Percentiles rank a stretch among this genome's conserved stretches.
Conservation (phyloP, 2,113 vertebrate species). For the Loxodonta africana region DNA sequence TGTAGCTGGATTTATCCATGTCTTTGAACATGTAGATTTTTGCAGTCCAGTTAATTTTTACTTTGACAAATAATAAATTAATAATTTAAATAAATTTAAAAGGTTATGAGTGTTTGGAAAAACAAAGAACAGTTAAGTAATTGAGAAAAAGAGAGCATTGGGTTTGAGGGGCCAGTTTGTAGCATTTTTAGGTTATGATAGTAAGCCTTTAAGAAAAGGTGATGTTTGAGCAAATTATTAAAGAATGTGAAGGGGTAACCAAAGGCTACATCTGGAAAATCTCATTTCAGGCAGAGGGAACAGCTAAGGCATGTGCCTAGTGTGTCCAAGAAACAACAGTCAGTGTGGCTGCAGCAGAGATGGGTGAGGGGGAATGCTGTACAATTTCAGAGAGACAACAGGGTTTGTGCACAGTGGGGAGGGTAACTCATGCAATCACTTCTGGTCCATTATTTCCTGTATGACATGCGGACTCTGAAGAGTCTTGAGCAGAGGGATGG, state of each 20-base stretch:
- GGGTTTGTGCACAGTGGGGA: rapidly evolving
- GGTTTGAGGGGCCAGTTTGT: background rate
- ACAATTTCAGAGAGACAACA: background rate
- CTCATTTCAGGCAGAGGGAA: background rate
- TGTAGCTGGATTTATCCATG: background rate
- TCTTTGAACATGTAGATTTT: background rate
- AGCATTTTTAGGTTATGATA: background rate
- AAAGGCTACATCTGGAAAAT: background rate
- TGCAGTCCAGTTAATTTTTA: background rate
- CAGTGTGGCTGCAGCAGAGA: too few species aligned
- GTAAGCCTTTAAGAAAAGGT: background rate
- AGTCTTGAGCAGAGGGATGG: background rate
- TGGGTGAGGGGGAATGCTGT: background rate
- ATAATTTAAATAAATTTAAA: background rate
- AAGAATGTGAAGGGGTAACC: background rate
- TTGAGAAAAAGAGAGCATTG: background rate
- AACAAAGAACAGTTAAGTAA: background rate
- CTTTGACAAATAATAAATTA: background rate
- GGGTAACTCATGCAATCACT: rapidly evolving
- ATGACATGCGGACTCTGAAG: background rate
- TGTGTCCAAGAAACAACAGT: background rate
- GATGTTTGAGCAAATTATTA: background rate
- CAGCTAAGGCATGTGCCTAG: background rate
- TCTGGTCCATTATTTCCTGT: background rate
- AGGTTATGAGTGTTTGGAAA: background rate